Evolutionary conservation across 2,113 vertebrate genomes (phyloP), one percentile per base, ranked within the genome.

Genomic region (Colistium nudipinnis): DNA sequence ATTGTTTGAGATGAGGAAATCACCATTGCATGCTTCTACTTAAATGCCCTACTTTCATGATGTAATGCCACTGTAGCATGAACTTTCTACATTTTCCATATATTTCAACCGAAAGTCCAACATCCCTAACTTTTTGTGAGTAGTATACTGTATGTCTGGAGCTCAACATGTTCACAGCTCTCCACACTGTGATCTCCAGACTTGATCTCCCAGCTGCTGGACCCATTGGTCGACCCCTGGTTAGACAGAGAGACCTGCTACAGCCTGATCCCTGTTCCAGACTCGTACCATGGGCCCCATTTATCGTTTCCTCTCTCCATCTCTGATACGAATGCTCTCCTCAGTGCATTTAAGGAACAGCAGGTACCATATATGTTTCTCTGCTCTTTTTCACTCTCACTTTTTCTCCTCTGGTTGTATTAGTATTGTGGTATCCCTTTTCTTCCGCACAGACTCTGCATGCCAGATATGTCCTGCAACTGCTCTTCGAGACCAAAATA

Each of bases 221-320:
- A 92, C 36, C 87, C 84, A 0, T 73, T 91, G 66, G 61, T 82
- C 24, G 83, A 89, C 88, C 74, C 90, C 51, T 69, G 83, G 78
- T 74, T 68, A 2, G 82, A 87, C 74, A 85, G 71, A 77, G 76
- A 87, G 69, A 57, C 53, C 25, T 81, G 92, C 10, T 95, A 90
- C 82, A 88, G 94, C 66, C 81, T 74, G 10, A 92, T 97, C 62
- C 68, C 90, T 0, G 82, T 99, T 57, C 93, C 96, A 0, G 88
- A 94, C 12, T 94, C 94, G 3, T 99, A 98, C 79, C 43, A 43
- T 0, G 98, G 98, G 2, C 97, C 97, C 43, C 93, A 86, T 7
- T 88, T 99, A 17, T 93, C 93, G 0, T 99, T 99, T 73, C 98
- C 98, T 14, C 94, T 98, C 57, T 94, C 92, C 0, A 86, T 88